Evolutionary conservation across 2,797 vertebrate genomes (phyloP).

Genomic region (Gallinago solitaria): DNA sequence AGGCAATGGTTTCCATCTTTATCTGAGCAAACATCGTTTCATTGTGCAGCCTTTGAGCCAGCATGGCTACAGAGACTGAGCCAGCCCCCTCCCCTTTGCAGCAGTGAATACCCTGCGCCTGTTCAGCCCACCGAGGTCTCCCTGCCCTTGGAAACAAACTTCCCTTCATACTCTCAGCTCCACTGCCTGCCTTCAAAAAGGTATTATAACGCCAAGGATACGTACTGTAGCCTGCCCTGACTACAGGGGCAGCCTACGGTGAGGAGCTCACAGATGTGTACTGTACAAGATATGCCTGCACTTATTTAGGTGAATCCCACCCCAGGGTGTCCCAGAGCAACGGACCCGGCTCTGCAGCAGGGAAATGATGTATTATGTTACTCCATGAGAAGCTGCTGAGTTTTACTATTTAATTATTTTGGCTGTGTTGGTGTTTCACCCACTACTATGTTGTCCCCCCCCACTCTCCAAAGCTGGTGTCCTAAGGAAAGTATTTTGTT

Average conservation of each 20-base stretch:
- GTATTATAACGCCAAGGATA: background rate
- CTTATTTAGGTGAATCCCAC: background rate
- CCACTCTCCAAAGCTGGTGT: background rate
- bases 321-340: background rate
- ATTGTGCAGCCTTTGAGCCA: background rate
- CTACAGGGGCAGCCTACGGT: fast-evolving
- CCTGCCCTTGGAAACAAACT: background rate
- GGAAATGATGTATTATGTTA: fast-evolving
- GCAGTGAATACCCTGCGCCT: fast-evolving
- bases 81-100: background rate
- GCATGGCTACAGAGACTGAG: background rate
- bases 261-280: background rate
- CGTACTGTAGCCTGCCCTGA: background rate
- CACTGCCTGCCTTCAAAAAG: background rate
- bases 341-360: background rate
- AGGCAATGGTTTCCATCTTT: background rate
- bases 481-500: background rate
- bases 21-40: background rate
- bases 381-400: background rate
- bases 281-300: fast-evolving
- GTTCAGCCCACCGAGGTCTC: background rate
- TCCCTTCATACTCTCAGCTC: background rate
- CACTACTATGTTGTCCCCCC: background rate
- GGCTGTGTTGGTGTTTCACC: background rate
- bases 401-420: background rate